A percentile compares a stretch with the other conserved stretches of the same genome.
Evolutionary conservation across 2,113 vertebrate genomes (phyloP).

Genomic region (Sylvilagus bachmani): DNA sequence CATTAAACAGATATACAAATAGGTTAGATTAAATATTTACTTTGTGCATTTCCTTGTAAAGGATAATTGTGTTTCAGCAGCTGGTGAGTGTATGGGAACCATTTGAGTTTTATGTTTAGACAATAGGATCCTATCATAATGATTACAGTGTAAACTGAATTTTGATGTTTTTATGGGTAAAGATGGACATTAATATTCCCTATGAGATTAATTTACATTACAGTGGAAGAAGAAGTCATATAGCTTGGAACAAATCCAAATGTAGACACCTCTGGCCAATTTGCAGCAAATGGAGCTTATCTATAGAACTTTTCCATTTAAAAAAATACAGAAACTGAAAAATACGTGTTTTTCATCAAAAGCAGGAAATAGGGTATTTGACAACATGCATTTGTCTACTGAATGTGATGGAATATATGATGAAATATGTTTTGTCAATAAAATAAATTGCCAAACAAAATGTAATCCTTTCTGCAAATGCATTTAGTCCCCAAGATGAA

Average conservation of each 20-base stretch:
- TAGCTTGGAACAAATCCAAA: constrained; percentile 70
- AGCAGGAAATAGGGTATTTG: constrained; percentile 87
- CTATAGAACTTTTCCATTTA: constrained; percentile 62
- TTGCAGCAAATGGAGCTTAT: constrained; percentile 70
- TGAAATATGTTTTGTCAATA: constrained; percentile 90
- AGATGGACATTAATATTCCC: constrained; percentile 79
- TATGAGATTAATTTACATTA: constrained; percentile 76
- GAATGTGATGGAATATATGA: constrained; percentile 88
- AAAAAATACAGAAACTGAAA: constrained; percentile 80
- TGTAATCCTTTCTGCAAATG: constrained; percentile 88
- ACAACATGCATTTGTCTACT: constrained; percentile 90
- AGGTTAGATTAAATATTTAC: constrained; percentile 83
- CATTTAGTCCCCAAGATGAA: constrained; percentile 86
- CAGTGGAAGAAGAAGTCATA: constrained; percentile 47
- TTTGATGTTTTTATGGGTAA: constrained; percentile 71
- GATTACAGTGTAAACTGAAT: constrained; percentile 76
- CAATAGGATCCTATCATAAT: constrained; percentile 72
- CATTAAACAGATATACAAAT: constrained; percentile 81
- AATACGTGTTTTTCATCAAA: constrained; percentile 85
- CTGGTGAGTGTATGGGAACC: constrained; percentile 56
- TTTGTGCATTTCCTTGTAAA: constrained; percentile 78
- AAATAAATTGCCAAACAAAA: constrained; percentile 91
- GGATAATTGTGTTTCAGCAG: constrained; percentile 78
- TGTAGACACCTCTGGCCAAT: constrained; percentile 70
- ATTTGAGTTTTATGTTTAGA: constrained; percentile 78